These are phyloP conservation scores for Poliocrania exsul DNA, from an alignment of 2,797 vertebrate genomes.

Conservation along the genomic window DNA sequence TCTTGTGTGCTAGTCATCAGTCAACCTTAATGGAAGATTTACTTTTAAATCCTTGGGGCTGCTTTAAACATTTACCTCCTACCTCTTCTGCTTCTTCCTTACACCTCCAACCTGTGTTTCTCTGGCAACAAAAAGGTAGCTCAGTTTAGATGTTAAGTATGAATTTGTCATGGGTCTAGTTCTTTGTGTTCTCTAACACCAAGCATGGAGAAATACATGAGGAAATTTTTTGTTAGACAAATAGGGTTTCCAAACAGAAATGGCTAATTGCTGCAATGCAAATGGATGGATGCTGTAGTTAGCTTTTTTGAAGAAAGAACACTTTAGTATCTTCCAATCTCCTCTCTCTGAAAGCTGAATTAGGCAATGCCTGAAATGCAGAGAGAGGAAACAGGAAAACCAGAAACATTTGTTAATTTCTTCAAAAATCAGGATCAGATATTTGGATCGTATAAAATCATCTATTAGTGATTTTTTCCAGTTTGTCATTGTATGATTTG, in stretches of 20 bases:
- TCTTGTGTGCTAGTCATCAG: background rate
- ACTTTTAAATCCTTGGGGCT: background rate
- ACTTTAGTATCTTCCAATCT: background rate
- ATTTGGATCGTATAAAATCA: background rate
- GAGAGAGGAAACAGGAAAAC: background rate
- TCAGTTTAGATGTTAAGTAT: background rate
- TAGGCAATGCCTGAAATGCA: background rate
- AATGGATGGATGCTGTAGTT: background rate
- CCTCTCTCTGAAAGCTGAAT: background rate
- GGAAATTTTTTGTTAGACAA: background rate
- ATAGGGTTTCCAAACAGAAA: background rate
- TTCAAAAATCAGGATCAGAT: background rate
- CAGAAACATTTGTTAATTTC: background rate
- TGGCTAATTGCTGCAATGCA: background rate
- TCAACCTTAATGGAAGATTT: background rate
- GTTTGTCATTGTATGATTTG: background rate
- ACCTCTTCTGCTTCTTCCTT: background rate
- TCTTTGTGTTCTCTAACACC: background rate
- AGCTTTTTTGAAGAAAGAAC: background rate
- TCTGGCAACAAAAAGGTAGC: background rate
- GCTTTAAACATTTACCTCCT: background rate
- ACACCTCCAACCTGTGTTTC: background rate
- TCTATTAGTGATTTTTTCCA: background rate
- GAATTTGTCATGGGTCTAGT: background rate
- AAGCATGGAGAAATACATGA: background rate